phyloP scores from a whole-genome alignment of 2,113 vertebrate species.

The Gasterosteus aculeatus region DNA sequence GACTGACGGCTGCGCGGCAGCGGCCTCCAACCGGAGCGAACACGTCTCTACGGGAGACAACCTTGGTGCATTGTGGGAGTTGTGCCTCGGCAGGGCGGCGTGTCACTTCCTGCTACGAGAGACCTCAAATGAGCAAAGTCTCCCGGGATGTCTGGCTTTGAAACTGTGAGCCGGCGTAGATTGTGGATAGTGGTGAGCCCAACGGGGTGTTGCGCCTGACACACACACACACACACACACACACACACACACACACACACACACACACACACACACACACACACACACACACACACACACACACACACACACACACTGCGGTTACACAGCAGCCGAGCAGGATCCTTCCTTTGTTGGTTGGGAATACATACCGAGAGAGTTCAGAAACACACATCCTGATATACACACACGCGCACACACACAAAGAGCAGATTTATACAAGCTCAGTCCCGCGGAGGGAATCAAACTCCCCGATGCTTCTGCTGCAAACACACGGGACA shows the following conservation, averaged over 20 bases:
- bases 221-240: slow-evolving; percentile 10
- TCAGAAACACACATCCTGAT: slow-evolving; percentile 54
- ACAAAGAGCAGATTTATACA: slow-evolving; percentile 27
- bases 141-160: slow-evolving; percentile 72
- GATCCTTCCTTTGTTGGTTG: slow-evolving; percentile 67
- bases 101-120: slow-evolving; percentile 78
- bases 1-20: slow-evolving; percentile 55
- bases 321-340: slow-evolving; percentile 74
- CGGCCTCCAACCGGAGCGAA: slow-evolving; percentile 47
- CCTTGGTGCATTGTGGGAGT: slow-evolving; percentile 72
- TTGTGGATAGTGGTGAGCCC: slow-evolving; percentile 65
- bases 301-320: slow-evolving; percentile 48
- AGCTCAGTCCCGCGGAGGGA: slow-evolving; percentile 58
- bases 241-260: slow-evolving; percentile 24
- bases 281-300: slow-evolving; percentile 18
- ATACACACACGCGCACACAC: slow-evolving; percentile 21
- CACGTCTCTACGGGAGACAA: slow-evolving; percentile 65
- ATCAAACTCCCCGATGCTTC: slow-evolving; percentile 66
- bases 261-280: slow-evolving; percentile 37
- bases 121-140: slow-evolving; percentile 72
- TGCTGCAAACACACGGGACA: slow-evolving; percentile 65
- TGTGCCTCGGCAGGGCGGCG: slow-evolving; percentile 68
- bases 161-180: slow-evolving; percentile 68
- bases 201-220: slow-evolving; percentile 65
- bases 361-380: slow-evolving; percentile 60